Base-by-base conservation (phyloP, 2,113 vertebrate genomes). In the Sminthopsis crassicaudata region DNA sequence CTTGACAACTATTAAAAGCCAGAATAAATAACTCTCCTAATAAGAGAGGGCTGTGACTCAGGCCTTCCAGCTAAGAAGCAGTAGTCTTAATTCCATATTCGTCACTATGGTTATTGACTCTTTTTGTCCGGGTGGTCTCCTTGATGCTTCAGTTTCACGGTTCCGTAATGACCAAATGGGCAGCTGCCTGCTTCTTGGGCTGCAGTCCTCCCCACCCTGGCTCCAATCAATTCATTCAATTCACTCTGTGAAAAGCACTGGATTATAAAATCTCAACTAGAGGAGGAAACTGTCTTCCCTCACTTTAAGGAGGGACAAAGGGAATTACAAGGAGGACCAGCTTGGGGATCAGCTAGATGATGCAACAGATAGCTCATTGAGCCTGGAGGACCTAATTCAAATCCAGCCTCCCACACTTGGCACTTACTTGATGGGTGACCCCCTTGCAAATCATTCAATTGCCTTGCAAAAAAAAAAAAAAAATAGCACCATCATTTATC, bases 21-120 rank as follows among this genome's bases (percentile, higher is more conserved):
- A 36, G 50, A 95, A 94, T 89, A 94, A 50, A 84, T 46, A 90
- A 55, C 57, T n/a, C n/a, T 23, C 89, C 84, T 91, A 57, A 1
- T 30, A 53, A 54, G 67, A 46, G 12, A 46, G 46, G 30, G n/a
- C 52, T 67, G 52, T 9, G 0, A 3, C 84, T 46, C 92, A 2
- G 30, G 50, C 88, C 94, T 93, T 88, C 60, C 25, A 4, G 50
- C 55, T n/a, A 10, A 48, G 89, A 53, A 1, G 24, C 23, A 8
- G 53, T 53, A 19, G 46, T 94, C 55, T 0, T 30, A 52, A 94
- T 27, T 95, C 46, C 55, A 36, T 50, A 30, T 60, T 2, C 23
- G 46, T 48, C 91, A 22, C 53, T 92, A 4, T n/a, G 27, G 90
- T 42, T 42, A 91, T 9, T 0, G 16, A 76, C 16, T 76, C n/a